Evolutionary conservation across 2,113 vertebrate genomes (phyloP).

Genomic region (Lontra canadensis): DNA sequence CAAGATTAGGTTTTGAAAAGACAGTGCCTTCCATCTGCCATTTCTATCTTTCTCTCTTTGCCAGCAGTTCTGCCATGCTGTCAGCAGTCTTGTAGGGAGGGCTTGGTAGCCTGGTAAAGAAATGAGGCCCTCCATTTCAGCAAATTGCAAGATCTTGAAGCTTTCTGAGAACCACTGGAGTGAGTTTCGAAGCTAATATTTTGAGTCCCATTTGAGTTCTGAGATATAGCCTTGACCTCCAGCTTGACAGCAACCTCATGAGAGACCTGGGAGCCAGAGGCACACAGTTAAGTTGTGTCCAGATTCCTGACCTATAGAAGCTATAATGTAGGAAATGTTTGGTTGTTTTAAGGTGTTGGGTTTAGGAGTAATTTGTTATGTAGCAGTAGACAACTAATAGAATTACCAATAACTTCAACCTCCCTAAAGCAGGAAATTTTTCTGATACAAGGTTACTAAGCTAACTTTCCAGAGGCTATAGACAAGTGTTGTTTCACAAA

Average conservation of each 20-base stretch:
- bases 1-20: neutral
- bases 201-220: neutral
- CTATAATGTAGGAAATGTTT: neutral
- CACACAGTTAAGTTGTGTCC: neutral
- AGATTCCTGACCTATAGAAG: neutral
- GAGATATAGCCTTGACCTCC: neutral
- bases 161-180: neutral
- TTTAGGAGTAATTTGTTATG: neutral
- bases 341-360: neutral
- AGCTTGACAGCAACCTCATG: neutral
- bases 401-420: neutral
- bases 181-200: neutral
- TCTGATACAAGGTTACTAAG: neutral
- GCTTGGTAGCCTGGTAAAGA: neutral
- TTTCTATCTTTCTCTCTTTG: neutral
- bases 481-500: neutral
- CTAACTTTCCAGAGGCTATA: neutral
- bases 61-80: neutral
- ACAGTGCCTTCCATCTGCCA: neutral
- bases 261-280: neutral
- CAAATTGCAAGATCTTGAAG: neutral
- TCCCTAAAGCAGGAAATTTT: neutral
- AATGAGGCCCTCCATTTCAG: neutral
- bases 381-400: neutral
- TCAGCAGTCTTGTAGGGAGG: neutral